Base-by-base conservation (phyloP, 2,797 vertebrate species). In the Karalla daura region DNA sequence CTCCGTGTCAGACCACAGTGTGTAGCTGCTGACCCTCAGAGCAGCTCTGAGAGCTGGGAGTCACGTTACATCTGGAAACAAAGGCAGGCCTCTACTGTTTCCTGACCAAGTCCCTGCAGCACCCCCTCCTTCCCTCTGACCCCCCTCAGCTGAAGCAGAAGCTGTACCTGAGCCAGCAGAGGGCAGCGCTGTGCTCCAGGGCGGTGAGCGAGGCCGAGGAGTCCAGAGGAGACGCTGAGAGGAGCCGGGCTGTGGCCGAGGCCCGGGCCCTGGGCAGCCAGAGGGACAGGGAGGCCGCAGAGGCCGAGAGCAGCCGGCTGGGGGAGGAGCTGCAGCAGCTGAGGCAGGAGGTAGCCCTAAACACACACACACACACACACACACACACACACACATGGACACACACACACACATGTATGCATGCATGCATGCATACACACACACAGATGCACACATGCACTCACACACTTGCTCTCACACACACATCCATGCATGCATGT, bases 161-260 rank as follows among this genome's bases (percentile, higher is more conserved):
- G 85, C 72, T 91, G 21, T 79, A 86, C 2, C 80, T 84, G 40
- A 92, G 84, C 80, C 93, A 93, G 89, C 90, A 94, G 86, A 92
- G 91, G 80, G 91, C 74, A 5, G 53, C 74, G 1, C 18, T 92
- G 64, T 90, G 88, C 70, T 92, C 89, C 1, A 72, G 58, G 1
- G 87, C 84, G 0, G 89, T 79, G 0, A 87, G 86, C 1, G 87
- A 92, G 46, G 89, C 82, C 0, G 85, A 88, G 32, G 70, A 35
- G 40, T 74, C 77, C 12, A 78, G 84, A 23, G 76, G 30, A 0
- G 91, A 93, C 32, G 89, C 92, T 0, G 92, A 93, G 74, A 86
- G 74, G 69, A 74, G 54, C 61, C 49, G 80, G 58, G 88, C 82
- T 5, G 63, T 91, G 52, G 88, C 93, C 0, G 90, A 92, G 36